Evolutionary conservation across 2,797 vertebrate genomes (phyloP).

Genomic region (Esox masquinongy): DNA sequence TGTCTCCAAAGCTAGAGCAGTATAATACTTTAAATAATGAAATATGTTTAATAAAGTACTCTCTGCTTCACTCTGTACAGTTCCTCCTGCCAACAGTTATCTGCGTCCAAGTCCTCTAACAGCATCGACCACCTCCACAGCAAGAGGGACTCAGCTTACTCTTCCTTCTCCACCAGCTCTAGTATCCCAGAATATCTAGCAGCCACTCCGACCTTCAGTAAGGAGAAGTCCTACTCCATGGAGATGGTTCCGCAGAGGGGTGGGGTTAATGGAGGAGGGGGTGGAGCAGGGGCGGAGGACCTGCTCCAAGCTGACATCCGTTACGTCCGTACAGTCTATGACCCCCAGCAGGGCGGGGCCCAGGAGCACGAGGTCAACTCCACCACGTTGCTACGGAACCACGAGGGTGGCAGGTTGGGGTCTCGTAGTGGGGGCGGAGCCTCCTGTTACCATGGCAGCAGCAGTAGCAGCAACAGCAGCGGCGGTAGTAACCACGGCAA

Average conservation of each 20-base stretch:
- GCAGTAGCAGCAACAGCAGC: conserved; percentile 45
- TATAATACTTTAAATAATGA: background rate
- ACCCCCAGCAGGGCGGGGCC: conserved; percentile 78
- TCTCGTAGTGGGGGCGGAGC: conserved; percentile 29
- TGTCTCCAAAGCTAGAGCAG: background rate
- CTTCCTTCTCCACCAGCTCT: conserved; percentile 94
- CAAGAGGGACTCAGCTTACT: conserved; percentile 96
- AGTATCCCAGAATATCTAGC: conserved; percentile 90
- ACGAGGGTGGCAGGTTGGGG: conserved; percentile 25
- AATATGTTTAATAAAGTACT: too few species aligned
- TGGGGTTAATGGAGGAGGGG: conserved; percentile 62
- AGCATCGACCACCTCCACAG: conserved; percentile 94
- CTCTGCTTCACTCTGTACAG: background rate
- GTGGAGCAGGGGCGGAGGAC: conserved; percentile 50
- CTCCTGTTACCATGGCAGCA: conserved; percentile 59
- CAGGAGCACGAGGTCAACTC: conserved; percentile 86
- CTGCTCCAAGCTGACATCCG: conserved; percentile 86
- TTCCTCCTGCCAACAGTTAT: conserved; percentile 83
- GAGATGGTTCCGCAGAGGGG: conserved; percentile 75
- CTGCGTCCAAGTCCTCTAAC: conserved; percentile 88
- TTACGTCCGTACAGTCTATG: conserved; percentile 82
- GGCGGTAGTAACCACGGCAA: conserved; percentile 45
- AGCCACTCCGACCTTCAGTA: conserved; percentile 63
- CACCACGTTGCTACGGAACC: conserved; percentile 23
- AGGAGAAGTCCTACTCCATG: conserved; percentile 82